Percentiles rank a stretch among this genome's conserved stretches.
phyloP scores from a whole-genome alignment of 1,140 invertebrate species.

The Colletes latitarsis region DNA sequence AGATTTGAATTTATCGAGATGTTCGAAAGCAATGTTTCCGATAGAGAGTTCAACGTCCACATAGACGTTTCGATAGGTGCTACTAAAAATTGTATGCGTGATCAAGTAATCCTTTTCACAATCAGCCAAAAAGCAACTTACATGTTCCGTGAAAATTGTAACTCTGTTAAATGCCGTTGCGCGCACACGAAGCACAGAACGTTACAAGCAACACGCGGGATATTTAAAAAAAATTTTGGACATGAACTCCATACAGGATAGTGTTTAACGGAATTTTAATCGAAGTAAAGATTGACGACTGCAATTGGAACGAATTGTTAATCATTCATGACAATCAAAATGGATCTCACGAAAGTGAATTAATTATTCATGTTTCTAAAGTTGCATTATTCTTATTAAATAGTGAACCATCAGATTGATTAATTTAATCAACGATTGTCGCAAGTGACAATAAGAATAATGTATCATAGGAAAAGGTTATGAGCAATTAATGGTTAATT shows the following conservation, averaged over 20 bases:
- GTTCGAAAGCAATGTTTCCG: background rate
- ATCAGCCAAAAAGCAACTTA: background rate
- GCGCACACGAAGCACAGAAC: background rate
- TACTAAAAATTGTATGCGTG: background rate
- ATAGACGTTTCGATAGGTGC: background rate
- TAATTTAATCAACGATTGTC: too few species aligned
- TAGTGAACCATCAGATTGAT: too few species aligned
- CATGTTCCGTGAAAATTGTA: background rate
- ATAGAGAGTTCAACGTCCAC: background rate
- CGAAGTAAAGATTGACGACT: too few species aligned
- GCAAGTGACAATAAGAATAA: too few species aligned
- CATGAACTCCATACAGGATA: background rate
- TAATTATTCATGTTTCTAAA: too few species aligned
- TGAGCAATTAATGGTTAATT: too few species aligned
- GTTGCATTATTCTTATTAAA: too few species aligned
- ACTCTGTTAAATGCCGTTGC: background rate
- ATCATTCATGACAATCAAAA: too few species aligned
- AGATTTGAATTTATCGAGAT: constrained; percentile 1
- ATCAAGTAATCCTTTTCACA: background rate
- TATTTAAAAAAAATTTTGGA: constrained; percentile 11
- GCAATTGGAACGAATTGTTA: too few species aligned
- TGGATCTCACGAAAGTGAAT: too few species aligned
- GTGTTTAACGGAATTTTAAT: background rate
- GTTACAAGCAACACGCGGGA: background rate
- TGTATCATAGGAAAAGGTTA: too few species aligned